A percentile compares a stretch with the other conserved stretches of the same genome.
Conservation (phyloP, 2,888 invertebrate genomes). For the Netelia virgata region DNA sequence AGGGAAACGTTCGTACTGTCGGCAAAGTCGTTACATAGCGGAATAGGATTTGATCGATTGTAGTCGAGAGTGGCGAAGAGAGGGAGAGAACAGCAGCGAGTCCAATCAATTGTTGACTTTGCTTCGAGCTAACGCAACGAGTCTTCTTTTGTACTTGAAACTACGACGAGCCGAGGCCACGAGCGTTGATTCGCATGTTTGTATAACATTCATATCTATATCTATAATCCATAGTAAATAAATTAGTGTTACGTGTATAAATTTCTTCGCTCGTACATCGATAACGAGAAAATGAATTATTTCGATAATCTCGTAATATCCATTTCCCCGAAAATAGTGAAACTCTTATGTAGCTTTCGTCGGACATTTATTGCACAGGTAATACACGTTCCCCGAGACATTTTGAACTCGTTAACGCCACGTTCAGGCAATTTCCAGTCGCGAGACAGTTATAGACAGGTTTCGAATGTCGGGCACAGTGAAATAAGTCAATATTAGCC, state of each 20-base stretch:
- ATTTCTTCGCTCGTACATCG: neutral
- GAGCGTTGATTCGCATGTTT: neutral
- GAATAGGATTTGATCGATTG: conserved; percentile 32
- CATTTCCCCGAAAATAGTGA: neutral
- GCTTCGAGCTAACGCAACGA: neutral
- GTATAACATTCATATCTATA: neutral
- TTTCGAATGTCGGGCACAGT: neutral
- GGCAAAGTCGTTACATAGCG: neutral
- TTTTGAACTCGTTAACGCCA: neutral
- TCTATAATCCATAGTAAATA: neutral
- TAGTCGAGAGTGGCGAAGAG: neutral
- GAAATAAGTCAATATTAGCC: conserved; percentile 3
- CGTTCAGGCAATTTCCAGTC: neutral
- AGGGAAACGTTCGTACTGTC: neutral
- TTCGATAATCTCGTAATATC: neutral
- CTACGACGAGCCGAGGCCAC: conserved; percentile 5
- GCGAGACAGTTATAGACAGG: neutral
- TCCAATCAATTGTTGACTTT: conserved; percentile 21
- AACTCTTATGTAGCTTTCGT: neutral
- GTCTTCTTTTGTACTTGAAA: conserved; percentile 4
- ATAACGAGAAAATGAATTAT: neutral
- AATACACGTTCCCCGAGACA: neutral
- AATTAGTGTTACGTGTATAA: too few relatives aligned
- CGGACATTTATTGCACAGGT: neutral
- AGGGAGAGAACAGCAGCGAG: conserved; percentile 7